These are phyloP conservation scores for Drosophila trapezifrons DNA, from an alignment of 1,140 invertebrate species.

Conservation along the genomic window DNA sequence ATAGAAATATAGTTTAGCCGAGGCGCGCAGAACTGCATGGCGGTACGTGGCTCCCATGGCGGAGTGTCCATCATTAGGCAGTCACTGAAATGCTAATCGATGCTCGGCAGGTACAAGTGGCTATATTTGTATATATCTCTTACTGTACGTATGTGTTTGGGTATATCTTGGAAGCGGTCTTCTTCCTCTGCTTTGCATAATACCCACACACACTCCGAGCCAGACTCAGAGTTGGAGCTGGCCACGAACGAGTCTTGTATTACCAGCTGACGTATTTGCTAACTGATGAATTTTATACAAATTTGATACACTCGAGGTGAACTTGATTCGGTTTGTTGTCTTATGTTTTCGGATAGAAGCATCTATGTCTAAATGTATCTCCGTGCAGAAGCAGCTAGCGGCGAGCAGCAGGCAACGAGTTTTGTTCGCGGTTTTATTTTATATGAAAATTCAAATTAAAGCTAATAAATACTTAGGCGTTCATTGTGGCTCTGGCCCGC, in stretches of 20 bases:
- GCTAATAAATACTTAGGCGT: conserved; percentile 79
- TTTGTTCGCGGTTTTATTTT: conserved; percentile 67
- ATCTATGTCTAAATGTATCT: conserved; percentile 64
- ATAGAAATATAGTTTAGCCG: conserved; percentile 57
- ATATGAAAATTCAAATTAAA: conserved; percentile 78
- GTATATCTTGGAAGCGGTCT: conserved; percentile 27
- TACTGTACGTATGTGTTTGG: conserved; percentile 12
- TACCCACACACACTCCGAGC: conserved; percentile 28
- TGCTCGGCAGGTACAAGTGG: conserved; percentile 51
- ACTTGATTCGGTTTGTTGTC: conserved; percentile 71
- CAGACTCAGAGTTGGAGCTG: conserved; percentile 13
- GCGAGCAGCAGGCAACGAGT: conserved; percentile 56
- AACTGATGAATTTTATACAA: conserved; percentile 82
- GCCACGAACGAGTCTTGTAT: conserved; percentile 44
- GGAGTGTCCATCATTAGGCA: conserved; percentile 64
- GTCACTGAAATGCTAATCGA: conserved; percentile 71
- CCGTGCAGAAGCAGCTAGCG: conserved; percentile 69
- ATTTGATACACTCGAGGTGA: conserved; percentile 82
- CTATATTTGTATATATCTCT: conserved; percentile 27
- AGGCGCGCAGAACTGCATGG: conserved; percentile 51
- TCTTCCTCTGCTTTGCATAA: conserved; percentile 80
- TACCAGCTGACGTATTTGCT: conserved; percentile 75
- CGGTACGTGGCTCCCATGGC: conserved; percentile 36
- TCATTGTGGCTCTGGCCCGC: conserved; percentile 45
- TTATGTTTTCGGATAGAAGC: conserved; percentile 66